Percentiles rank a stretch among this genome's conserved stretches.
These are phyloP conservation scores for Halocynthia roretzi DNA, from an alignment of 23 tunicate genomes.

Conservation along the genomic window DNA sequence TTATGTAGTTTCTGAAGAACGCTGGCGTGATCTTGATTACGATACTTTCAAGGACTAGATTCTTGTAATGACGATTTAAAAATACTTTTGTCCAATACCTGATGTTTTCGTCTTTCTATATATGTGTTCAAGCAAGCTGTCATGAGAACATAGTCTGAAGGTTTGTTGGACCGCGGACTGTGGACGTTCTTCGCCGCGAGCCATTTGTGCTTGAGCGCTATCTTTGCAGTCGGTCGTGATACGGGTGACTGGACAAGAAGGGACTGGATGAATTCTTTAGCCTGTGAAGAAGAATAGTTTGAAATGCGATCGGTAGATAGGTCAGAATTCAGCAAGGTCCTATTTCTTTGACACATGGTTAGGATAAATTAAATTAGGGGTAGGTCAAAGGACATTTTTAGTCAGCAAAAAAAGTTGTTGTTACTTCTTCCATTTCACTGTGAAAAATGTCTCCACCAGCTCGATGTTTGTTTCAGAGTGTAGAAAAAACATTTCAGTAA, in stretches of 20 bases:
- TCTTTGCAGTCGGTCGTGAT: conserved; percentile 19
- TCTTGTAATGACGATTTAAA: no score
- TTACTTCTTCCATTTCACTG: no score
- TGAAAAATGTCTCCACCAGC: no score
- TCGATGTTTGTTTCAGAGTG: no score
- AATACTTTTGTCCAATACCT: conserved; percentile 6
- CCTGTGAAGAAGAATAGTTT: background rate
- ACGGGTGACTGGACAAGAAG: conserved; percentile 9
- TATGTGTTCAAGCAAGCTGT: conserved; percentile 5
- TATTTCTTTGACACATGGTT: no score
- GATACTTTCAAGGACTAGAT: no score
- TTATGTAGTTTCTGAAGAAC: no score
- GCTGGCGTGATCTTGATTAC: no score
- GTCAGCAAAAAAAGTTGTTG: no score
- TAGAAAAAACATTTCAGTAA: no score
- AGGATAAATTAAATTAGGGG: no score
- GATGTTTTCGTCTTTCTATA: conserved; percentile 15
- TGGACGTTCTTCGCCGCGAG: background rate
- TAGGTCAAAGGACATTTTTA: no score
- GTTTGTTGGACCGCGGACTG: background rate
- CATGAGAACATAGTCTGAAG: background rate
- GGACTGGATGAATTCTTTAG: conserved; percentile 24
- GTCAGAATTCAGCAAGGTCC: background rate
- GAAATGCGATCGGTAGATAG: background rate
- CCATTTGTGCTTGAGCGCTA: conserved; percentile 22